phyloP scores from a whole-genome alignment of 2,113 vertebrate genomes.

The Istiophorus platypterus region DNA sequence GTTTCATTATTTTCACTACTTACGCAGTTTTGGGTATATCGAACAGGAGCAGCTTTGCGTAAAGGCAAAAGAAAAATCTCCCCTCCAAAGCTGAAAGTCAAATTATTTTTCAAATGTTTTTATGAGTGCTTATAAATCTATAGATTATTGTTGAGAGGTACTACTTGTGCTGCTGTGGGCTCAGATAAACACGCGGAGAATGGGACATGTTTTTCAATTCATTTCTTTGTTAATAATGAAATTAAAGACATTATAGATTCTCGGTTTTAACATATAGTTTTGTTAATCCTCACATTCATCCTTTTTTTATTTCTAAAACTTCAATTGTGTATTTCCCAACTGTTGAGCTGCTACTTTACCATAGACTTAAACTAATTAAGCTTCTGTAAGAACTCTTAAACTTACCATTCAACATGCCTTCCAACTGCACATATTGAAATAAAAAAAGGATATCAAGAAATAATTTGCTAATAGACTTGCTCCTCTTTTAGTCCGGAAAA shows the following conservation, averaged over 20 bases:
- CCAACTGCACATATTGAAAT: background rate
- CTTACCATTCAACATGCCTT: background rate
- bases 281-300: background rate
- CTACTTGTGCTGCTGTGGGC: background rate
- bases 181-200: constrained; percentile 14
- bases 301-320: background rate
- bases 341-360: background rate
- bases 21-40: constrained; percentile 33
- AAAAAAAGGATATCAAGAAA: background rate
- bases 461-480: background rate
- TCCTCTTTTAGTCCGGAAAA: background rate
- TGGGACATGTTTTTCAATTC: background rate
- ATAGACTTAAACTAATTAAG: background rate
- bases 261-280: background rate
- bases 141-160: constrained; percentile 17
- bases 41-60: constrained; percentile 25
- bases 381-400: background rate
- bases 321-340: background rate
- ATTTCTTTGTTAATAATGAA: background rate
- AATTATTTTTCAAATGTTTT: constrained; percentile 56
- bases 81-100: constrained; percentile 14
- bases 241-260: background rate
- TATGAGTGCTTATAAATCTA: constrained; percentile 28
- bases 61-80: constrained; percentile 9
- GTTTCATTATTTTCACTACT: constrained; percentile 50